These are phyloP conservation scores for Merluccius polli DNA, from an alignment of 2,797 vertebrate genomes.

Conservation along the genomic window DNA sequence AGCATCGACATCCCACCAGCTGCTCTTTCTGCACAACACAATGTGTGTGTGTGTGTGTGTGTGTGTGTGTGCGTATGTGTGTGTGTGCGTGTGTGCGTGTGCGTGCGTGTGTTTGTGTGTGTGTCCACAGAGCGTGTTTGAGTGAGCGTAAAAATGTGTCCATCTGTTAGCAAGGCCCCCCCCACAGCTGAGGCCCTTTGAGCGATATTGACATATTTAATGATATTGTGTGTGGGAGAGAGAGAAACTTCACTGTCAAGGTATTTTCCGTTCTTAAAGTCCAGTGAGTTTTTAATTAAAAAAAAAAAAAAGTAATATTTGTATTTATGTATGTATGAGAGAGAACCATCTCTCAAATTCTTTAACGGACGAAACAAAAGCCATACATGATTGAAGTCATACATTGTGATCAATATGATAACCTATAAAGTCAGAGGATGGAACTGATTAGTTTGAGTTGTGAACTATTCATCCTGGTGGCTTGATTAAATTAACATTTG, in stretches of 20 bases:
- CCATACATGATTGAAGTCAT: background rate
- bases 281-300: too few relatives aligned
- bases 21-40: slow-evolving; percentile 43
- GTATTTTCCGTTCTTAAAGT: background rate
- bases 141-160: slow-evolving; percentile 35
- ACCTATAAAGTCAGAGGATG: too few relatives aligned
- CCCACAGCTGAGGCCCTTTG: slow-evolving; percentile 45
- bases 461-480: too few relatives aligned
- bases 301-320: too few relatives aligned
- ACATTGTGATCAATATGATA: background rate
- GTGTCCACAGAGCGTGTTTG: slow-evolving; percentile 10
- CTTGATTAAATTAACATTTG: too few relatives aligned
- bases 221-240: background rate
- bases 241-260: background rate
- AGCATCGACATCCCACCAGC: slow-evolving; percentile 30
- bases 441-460: too few relatives aligned
- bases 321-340: too few relatives aligned
- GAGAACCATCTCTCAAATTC: too few relatives aligned
- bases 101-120: background rate
- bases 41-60: slow-evolving; percentile 3
- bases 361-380: too few relatives aligned
- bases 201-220: background rate
- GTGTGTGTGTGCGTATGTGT: slow-evolving; percentile 22
- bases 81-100: slow-evolving; percentile 20
- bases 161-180: slow-evolving; percentile 46